Evolutionary conservation across 2,888 invertebrate genomes (phyloP).

Genomic region (Himalopsyche tibetana): DNA sequence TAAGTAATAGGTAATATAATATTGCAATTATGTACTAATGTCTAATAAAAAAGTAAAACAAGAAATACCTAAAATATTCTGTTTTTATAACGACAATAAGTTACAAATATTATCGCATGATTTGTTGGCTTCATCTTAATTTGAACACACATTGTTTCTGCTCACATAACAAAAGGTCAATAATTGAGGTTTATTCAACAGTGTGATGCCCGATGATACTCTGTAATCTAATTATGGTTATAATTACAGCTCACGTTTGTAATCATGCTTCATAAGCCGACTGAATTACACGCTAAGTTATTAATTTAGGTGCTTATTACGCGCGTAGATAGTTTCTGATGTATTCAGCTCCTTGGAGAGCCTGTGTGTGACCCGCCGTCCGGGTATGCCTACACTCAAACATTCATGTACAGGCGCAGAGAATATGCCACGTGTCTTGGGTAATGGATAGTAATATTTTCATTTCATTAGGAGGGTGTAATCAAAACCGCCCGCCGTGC

Average conservation of each 20-base stretch:
- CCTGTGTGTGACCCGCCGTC: background rate
- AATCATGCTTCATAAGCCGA: background rate
- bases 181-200: too few species aligned
- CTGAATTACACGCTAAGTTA: background rate
- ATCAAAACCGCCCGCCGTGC: too few species aligned
- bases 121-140: too few species aligned
- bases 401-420: background rate
- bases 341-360: constrained; percentile 4
- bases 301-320: constrained; percentile 17
- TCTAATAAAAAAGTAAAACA: too few species aligned
- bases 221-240: background rate
- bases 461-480: constrained; percentile 2
- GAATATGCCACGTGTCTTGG: background rate
- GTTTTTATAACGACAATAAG: too few species aligned
- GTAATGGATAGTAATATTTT: constrained; percentile 4
- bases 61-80: too few species aligned
- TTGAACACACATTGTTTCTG: too few species aligned
- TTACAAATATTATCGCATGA: too few species aligned
- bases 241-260: background rate
- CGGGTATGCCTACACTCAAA: background rate
- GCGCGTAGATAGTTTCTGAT: background rate
- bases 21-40: too few species aligned
- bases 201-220: too few species aligned
- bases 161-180: too few species aligned
- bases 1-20: too few species aligned